Percentiles rank a stretch among this genome's conserved stretches.
Conservation (phyloP, 2,888 invertebrate genomes). For the Coelinius sp. region DNA sequence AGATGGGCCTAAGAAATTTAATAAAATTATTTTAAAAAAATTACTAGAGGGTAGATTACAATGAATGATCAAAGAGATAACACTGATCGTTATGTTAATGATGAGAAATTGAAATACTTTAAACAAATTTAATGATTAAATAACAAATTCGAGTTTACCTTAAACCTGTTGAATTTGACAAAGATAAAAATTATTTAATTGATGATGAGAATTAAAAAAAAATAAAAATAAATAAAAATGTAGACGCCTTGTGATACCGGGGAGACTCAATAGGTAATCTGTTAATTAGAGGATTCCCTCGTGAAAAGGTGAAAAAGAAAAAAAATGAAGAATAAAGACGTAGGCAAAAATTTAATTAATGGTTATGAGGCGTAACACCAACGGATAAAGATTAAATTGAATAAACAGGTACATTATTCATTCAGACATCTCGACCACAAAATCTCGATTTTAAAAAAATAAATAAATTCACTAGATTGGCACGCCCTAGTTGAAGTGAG, state of each 20-base stretch:
- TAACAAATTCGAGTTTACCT: background rate
- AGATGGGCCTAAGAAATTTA: constrained; percentile 49
- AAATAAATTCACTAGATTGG: constrained; percentile 52
- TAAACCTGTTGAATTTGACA: constrained; percentile 36
- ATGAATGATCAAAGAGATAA: background rate
- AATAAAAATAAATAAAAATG: constrained; percentile 36
- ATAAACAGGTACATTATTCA: constrained; percentile 39
- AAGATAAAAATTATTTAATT: constrained; percentile 31
- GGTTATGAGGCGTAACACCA: constrained; percentile 4
- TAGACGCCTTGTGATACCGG: constrained; percentile 60
- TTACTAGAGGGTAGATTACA: constrained; percentile 33
- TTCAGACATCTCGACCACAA: constrained; percentile 50
- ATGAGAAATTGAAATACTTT: constrained; percentile 25
- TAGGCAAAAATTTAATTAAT: constrained; percentile 21
- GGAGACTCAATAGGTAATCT: constrained; percentile 52
- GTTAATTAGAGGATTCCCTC: constrained; percentile 47
- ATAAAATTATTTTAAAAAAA: constrained; percentile 44
- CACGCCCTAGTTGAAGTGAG: constrained; percentile 53
- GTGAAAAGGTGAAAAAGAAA: constrained; percentile 33
- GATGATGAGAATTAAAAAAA: constrained; percentile 33
- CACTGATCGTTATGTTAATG: background rate
- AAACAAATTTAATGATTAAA: background rate
- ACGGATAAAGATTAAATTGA: background rate
- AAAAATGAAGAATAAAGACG: constrained; percentile 1
- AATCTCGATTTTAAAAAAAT: constrained; percentile 15